These are phyloP conservation scores for Magallana ariakensis DNA, from an alignment of 1,140 invertebrate genomes.

Conservation along the genomic window DNA sequence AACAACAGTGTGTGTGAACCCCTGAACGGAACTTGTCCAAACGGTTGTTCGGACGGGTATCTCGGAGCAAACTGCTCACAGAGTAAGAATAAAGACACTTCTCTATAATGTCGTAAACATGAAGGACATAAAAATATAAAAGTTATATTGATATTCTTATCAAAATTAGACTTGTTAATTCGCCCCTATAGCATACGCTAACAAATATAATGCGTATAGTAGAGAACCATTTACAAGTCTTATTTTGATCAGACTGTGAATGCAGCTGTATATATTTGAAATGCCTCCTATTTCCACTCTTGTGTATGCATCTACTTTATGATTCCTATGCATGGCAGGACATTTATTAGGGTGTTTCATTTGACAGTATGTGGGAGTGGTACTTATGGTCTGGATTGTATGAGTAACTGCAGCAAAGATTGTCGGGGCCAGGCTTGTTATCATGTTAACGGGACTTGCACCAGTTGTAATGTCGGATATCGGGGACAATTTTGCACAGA, in stretches of 20 bases:
- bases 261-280: too few relatives aligned
- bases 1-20: not conserved
- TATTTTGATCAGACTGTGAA: too few relatives aligned
- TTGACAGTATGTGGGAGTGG: not conserved
- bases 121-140: not conserved
- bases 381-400: conserved; percentile 18
- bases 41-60: not conserved
- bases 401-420: not conserved
- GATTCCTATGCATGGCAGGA: not conserved
- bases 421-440: not conserved
- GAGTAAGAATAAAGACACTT: not conserved
- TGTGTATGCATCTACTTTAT: not conserved
- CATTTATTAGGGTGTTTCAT: not conserved
- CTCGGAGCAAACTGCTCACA: not conserved
- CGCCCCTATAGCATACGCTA: too few relatives aligned
- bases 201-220: too few relatives aligned
- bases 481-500: not conserved
- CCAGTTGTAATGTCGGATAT: not conserved
- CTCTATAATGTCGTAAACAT: too few relatives aligned
- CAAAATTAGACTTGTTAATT: too few relatives aligned
- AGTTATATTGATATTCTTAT: too few relatives aligned
- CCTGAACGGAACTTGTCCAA: not conserved
- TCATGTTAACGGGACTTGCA: not conserved
- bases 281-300: too few relatives aligned
- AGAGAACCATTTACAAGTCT: too few relatives aligned